A percentile compares a stretch with the other conserved stretches of the same genome.
Conservation (phyloP, 1,140 invertebrate genomes). For the Cydia splendana region DNA sequence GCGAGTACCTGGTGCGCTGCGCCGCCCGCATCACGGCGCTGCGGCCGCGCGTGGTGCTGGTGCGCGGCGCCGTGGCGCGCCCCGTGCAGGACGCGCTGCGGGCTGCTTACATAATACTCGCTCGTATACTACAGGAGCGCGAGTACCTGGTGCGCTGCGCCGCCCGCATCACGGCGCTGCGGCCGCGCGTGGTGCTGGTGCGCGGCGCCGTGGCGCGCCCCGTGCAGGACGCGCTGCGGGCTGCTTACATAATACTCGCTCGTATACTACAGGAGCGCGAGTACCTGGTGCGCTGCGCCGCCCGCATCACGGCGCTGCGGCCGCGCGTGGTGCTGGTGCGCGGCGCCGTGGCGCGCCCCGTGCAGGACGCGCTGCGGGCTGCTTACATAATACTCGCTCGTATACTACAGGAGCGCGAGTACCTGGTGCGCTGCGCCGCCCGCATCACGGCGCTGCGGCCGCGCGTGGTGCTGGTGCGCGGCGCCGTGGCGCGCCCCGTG, state of each 20-base stretch:
- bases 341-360: constrained; percentile 92
- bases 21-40: constrained; percentile 93
- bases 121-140: constrained; percentile 84
- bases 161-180: constrained; percentile 91
- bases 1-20: constrained; percentile 92
- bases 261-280: constrained; percentile 87
- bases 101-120: too few relatives aligned
- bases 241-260: too few relatives aligned
- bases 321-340: constrained; percentile 95
- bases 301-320: constrained; percentile 90
- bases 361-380: constrained; percentile 93
- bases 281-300: constrained; percentile 93
- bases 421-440: constrained; percentile 92
- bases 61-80: constrained; percentile 93
- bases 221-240: constrained; percentile 93
- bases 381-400: too few relatives aligned
- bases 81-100: constrained; percentile 93
- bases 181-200: constrained; percentile 93
- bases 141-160: constrained; percentile 94
- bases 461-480: constrained; percentile 93
- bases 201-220: constrained; percentile 93
- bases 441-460: constrained; percentile 92
- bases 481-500: constrained; percentile 92
- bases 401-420: constrained; percentile 89
- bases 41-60: constrained; percentile 92